Evolutionary conservation across 2,888 invertebrate genomes (phyloP), one percentile per base, ranked within the genome.

Genomic region (Sinodicranocentrus sp.): DNA sequence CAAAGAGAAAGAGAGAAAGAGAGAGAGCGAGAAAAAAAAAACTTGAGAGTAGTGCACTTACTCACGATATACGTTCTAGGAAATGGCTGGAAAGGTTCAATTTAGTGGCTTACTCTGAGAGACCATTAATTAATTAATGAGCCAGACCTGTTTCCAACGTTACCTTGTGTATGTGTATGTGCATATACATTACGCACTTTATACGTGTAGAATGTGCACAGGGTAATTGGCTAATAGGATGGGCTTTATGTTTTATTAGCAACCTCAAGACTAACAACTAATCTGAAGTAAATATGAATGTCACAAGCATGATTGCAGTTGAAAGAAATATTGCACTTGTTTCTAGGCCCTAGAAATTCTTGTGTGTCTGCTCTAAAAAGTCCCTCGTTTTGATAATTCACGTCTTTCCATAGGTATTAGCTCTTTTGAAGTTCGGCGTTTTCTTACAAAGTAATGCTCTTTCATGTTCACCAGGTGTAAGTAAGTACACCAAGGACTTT

Each of bases 61-160:
- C 33, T 17, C 52, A 17, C 19, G 52, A 52, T 52, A 23, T 52
- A 54, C 19, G 25, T 59, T 59, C 15, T 23, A 59, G 26, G 15
- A 25, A 59, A 59, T 1, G 23, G 33, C 6, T 63, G 39, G 28
- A 63, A 10, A 63, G 33, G 19, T 39, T 33, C 63, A 63, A 63
- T 39, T 63, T 63, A 33, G 3, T 48, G n/a, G 33, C 25, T 59
- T 23, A 25, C 1, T 59, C 17, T 28, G 39, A 28, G 26, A 63
- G 33, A 39, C 63, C 63, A 33, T 63, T 63, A 63, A 63, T 63
- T 63, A 63, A 63, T 63, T 63, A 63, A 63, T 63, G 63, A 63
- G 39, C 63, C 63, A 63, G 33, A 63, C 39, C 13, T 63, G 63
- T 63, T 63, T 5, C 63, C 39, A n/a, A 33, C 63, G 59, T 59